These are phyloP conservation scores for Neodiprion virginianus DNA, from an alignment of 1,140 invertebrate species.

Conservation along the genomic window DNA sequence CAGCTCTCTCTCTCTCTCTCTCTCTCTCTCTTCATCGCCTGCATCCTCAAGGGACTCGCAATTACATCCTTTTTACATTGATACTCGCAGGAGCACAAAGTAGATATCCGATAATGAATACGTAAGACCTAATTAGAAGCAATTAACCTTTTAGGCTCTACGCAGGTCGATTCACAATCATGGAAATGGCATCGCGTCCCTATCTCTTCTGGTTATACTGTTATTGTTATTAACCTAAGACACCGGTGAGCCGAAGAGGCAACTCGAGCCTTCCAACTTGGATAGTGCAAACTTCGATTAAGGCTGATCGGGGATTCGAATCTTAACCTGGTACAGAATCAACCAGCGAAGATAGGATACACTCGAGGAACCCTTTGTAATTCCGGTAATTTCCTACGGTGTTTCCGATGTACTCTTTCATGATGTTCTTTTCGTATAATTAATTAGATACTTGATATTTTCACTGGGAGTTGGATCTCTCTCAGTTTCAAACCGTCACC, in stretches of 20 bases:
- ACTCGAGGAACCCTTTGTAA: too few species aligned
- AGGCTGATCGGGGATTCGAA: too few species aligned
- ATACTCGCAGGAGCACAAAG: not conserved
- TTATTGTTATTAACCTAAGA: not conserved
- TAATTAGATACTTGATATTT: too few species aligned
- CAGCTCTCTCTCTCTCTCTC: not conserved
- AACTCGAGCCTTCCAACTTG: not conserved
- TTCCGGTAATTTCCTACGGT: too few species aligned
- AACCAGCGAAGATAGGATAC: too few species aligned
- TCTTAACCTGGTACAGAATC: too few species aligned
- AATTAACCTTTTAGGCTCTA: conserved; percentile 3
- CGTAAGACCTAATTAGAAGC: conserved; percentile 7
- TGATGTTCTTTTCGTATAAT: too few species aligned
- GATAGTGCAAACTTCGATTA: not conserved
- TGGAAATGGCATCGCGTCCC: not conserved
- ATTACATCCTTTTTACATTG: not conserved
- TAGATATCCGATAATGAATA: conserved; percentile 2
- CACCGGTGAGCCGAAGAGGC: not conserved
- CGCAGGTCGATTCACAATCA: not conserved
- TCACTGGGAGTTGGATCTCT: too few species aligned
- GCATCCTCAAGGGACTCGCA: not conserved
- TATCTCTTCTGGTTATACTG: not conserved
- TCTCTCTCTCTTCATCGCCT: not conserved
- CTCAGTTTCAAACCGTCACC: too few species aligned
- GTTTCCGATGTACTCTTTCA: too few species aligned